Base-by-base conservation (phyloP, 2,797 vertebrate genomes). In the Catostomus latipinnis region DNA sequence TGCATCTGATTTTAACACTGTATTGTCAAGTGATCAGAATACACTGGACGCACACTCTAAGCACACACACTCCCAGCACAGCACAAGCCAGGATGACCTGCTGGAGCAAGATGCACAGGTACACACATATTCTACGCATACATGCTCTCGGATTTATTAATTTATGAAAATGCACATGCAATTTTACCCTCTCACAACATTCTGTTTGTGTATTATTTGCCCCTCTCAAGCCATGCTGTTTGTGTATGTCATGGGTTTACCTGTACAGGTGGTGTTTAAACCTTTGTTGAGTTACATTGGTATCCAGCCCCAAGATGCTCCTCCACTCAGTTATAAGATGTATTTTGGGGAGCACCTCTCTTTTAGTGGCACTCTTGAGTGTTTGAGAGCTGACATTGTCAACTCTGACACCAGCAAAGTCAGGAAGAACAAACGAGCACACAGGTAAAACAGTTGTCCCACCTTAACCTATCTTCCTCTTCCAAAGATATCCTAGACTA, bases 351-450 rank as follows among this genome's bases (percentile, higher is more conserved):
- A 99, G 81, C 95, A 99, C 80, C 91, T 99, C 74, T 99, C 98
- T 1, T 99, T 99, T 85, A 99, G 97, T n/a, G 97, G 98, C 43
- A 96, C 96, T 73, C 88, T 99, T 14, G 96, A 99, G 87, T 98
- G 98, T 89, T 95, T 99, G 45, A 88, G 98, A 86, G 98, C 98
- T 16, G 98, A 99, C 87, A 99, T 99, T 43, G 98, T 99, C 1
- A 97, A 99, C 90, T 99, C 98, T 0, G 98, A 99, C 84, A 97
- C 97, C n/a, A 95, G 96, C 69, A 99, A 99, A 87, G 97, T 98
- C 52, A 95, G 97, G 68, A 98, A 96, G 88, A 96, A 94, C 90
- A 98, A 97, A 88, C 90, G 94, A 89, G 94, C 94, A 71, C 94
- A 95, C 89, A 96, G 96, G 98, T 99, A 84, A 78, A 34, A 34